Evolutionary conservation across 2,888 invertebrate genomes (phyloP).

Genomic region (Zootermopsis nevadensis): DNA sequence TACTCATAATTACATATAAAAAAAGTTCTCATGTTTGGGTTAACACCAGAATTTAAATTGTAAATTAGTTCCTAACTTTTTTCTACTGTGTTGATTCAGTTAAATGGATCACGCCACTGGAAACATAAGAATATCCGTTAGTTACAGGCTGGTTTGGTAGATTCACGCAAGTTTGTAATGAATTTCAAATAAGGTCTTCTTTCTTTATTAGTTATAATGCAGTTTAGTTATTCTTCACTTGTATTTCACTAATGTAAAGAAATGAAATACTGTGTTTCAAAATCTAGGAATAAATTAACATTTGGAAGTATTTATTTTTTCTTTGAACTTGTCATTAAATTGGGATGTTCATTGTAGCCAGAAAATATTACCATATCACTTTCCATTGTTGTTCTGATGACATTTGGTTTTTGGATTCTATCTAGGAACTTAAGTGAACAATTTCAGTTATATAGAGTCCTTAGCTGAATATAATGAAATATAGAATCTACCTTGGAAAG

Average conservation of each 20-base stretch:
- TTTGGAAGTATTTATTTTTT: slow-evolving; percentile 15
- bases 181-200: slow-evolving; percentile 29
- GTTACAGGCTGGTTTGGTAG: slow-evolving; percentile 30
- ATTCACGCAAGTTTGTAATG: slow-evolving; percentile 26
- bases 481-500: no score
- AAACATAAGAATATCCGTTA: neutral
- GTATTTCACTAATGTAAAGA: slow-evolving; percentile 52
- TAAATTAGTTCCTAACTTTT: slow-evolving; percentile 19
- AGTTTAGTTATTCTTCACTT: slow-evolving; percentile 50
- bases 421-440: no score
- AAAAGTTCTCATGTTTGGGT: neutral
- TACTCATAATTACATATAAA: neutral
- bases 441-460: no score
- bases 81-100: neutral
- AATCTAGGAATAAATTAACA: slow-evolving; percentile 46
- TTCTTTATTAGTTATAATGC: slow-evolving; percentile 42
- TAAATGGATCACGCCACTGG: neutral
- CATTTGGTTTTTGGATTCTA: no score
- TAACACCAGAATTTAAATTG: neutral
- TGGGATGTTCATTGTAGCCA: no score
- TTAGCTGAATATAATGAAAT: no score
- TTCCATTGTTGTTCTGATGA: no score
- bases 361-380: no score
- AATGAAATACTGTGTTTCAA: slow-evolving; percentile 45
- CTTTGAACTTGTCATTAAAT: no score